Percentiles rank a stretch among this genome's conserved stretches.
phyloP scores from a whole-genome alignment of 1,140 invertebrate genomes.

The Drosophila cardini region DNA sequence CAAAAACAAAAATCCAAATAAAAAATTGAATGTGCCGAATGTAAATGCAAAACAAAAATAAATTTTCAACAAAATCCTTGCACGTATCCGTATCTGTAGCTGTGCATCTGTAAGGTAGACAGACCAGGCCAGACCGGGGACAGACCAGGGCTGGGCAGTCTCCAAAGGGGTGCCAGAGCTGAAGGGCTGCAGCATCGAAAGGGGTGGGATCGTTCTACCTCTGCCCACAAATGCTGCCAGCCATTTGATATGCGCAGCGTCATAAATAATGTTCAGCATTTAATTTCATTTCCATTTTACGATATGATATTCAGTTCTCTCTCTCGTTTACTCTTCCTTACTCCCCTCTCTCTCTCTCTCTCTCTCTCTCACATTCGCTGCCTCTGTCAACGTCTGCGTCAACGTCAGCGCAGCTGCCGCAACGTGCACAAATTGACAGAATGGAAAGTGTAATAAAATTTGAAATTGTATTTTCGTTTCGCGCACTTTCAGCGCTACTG shows the following conservation, averaged over 20 bases:
- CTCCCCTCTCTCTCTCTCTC: background rate
- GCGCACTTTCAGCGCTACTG: slow-evolving; percentile 43
- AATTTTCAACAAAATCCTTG: slow-evolving; percentile 68
- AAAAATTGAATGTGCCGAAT: slow-evolving; percentile 43
- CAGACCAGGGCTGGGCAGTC: background rate
- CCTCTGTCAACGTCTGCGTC: background rate
- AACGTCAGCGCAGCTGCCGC: slow-evolving; percentile 30
- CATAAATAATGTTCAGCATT: slow-evolving; percentile 83
- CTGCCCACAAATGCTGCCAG: slow-evolving; percentile 26
- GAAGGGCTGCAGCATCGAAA: slow-evolving; percentile 53
- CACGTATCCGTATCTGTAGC: slow-evolving; percentile 49
- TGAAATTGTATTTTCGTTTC: slow-evolving; percentile 78
- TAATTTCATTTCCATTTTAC: slow-evolving; percentile 84
- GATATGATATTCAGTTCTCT: slow-evolving; percentile 68
- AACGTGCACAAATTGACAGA: slow-evolving; percentile 59
- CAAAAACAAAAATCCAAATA: slow-evolving; percentile 33
- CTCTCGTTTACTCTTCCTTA: slow-evolving; percentile 1
- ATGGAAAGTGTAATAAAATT: slow-evolving; percentile 83
- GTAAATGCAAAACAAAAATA: slow-evolving; percentile 78
- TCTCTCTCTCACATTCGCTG: background rate
- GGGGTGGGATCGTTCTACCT: slow-evolving; percentile 8
- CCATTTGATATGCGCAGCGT: slow-evolving; percentile 80
- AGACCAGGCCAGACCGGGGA: background rate
- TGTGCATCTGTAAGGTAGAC: slow-evolving; percentile 44
- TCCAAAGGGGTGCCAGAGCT: slow-evolving; percentile 51